Conservation (phyloP, 92 coral and sea anemone species). For the Phenganax marumi region DNA sequence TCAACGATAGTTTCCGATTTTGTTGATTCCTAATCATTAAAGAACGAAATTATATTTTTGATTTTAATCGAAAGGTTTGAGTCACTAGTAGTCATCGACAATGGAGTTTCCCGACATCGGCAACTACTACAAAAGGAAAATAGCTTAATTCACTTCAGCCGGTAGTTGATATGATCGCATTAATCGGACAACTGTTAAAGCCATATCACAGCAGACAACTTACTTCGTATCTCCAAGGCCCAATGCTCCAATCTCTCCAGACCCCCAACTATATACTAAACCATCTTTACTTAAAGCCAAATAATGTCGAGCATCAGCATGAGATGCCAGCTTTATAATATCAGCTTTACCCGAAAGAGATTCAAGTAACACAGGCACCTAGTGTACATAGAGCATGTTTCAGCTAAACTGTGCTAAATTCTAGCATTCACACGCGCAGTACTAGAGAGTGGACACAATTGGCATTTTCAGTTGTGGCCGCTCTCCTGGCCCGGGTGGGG, state of each 20-base stretch:
- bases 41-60: too few relatives aligned
- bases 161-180: too few relatives aligned
- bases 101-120: too few relatives aligned
- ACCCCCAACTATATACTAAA: conserved; percentile 93
- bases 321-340: conserved; percentile 69
- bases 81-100: too few relatives aligned
- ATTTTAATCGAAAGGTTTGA: too few relatives aligned
- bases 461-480: too few relatives aligned
- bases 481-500: too few relatives aligned
- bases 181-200: not conserved
- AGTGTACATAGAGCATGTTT: not conserved
- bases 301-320: conserved; percentile 90
- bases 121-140: too few relatives aligned
- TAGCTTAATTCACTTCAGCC: too few relatives aligned
- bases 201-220: conserved; percentile 5
- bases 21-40: too few relatives aligned
- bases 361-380: conserved; percentile 82
- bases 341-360: conserved; percentile 79
- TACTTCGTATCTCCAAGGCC: conserved; percentile 97
- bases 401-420: not conserved
- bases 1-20: too few relatives aligned
- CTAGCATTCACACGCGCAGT: not conserved
- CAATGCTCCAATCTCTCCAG: conserved; percentile 96
- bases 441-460: not conserved
- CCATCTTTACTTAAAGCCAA: conserved; percentile 96